Percentiles rank a stretch among this genome's conserved stretches.
Conservation (phyloP, 2,797 vertebrate genomes). For the Sciurus vulgaris region DNA sequence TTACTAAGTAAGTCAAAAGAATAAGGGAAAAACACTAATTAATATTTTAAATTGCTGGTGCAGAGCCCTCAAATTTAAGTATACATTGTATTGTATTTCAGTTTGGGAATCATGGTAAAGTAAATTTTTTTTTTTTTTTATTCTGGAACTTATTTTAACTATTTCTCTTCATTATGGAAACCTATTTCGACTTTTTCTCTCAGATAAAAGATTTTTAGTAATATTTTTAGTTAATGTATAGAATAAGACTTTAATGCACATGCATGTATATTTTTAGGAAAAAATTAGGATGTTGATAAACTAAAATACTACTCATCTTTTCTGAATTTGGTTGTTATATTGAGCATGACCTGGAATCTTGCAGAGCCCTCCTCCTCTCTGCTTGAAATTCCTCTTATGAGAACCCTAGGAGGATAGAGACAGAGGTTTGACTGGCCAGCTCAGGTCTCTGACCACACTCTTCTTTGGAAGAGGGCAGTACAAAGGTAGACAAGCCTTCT, state of each 20-base stretch:
- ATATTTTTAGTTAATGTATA: not conserved
- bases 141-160: constrained; percentile 25
- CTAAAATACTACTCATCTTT: not conserved
- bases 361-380: not conserved
- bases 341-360: not conserved
- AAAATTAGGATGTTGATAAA: not conserved
- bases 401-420: not conserved
- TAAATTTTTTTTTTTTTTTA: not conserved
- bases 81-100: not conserved
- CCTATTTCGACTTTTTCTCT: constrained; percentile 13
- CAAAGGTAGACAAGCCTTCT: not conserved
- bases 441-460: not conserved
- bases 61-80: constrained; percentile 48
- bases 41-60: constrained; percentile 23
- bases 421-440: not conserved
- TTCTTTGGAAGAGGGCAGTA: not conserved
- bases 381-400: not conserved
- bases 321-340: not conserved
- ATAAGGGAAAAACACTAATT: not conserved
- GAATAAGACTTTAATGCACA: not conserved
- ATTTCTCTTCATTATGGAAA: constrained; percentile 40
- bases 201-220: not conserved
- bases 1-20: constrained; percentile 41
- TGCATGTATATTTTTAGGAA: not conserved
- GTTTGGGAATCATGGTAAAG: constrained; percentile 28